Conservation (phyloP, 2,888 invertebrate genomes). For the Hyles lineata region DNA sequence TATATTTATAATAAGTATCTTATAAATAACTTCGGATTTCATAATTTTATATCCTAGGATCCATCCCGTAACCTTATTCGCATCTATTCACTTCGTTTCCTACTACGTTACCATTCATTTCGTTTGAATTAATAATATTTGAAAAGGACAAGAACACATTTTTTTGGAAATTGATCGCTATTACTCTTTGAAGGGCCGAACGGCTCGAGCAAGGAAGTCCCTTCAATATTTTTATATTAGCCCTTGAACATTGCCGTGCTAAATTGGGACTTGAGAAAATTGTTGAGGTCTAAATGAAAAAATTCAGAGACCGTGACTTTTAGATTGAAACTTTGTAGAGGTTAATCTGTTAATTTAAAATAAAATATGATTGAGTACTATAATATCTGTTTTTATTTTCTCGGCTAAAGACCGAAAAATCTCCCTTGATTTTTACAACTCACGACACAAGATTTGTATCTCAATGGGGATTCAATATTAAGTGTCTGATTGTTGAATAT, state of each 20-base stretch:
- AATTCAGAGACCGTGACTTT: slow-evolving; percentile 50
- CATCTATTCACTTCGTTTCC: too few relatives aligned
- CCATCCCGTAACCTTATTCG: too few relatives aligned
- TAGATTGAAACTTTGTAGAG: slow-evolving; percentile 53
- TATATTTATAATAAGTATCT: too few relatives aligned
- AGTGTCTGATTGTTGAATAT: too few relatives aligned
- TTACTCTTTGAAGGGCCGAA: slow-evolving; percentile 55
- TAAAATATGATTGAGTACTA: neutral
- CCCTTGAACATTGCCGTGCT: slow-evolving; percentile 61
- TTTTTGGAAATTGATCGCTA: slow-evolving; percentile 34
- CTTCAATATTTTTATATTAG: slow-evolving; percentile 66
- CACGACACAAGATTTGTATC: too few relatives aligned
- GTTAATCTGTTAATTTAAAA: slow-evolving; percentile 23
- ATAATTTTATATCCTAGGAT: too few relatives aligned
- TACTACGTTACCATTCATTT: neutral
- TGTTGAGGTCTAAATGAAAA: slow-evolving; percentile 53
- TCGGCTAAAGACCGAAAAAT: too few relatives aligned
- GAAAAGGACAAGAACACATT: slow-evolving; percentile 17
- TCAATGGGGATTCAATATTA: too few relatives aligned
- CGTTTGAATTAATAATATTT: slow-evolving; percentile 12
- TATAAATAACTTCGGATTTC: too few relatives aligned
- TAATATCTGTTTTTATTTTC: neutral
- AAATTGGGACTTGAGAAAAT: slow-evolving; percentile 56
- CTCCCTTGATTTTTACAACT: too few relatives aligned
- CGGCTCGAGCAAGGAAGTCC: slow-evolving; percentile 43